Percentiles rank a stretch among this genome's conserved stretches.
Conservation (phyloP, 2,797 vertebrate species). For the Cirrhinus mrigala region DNA sequence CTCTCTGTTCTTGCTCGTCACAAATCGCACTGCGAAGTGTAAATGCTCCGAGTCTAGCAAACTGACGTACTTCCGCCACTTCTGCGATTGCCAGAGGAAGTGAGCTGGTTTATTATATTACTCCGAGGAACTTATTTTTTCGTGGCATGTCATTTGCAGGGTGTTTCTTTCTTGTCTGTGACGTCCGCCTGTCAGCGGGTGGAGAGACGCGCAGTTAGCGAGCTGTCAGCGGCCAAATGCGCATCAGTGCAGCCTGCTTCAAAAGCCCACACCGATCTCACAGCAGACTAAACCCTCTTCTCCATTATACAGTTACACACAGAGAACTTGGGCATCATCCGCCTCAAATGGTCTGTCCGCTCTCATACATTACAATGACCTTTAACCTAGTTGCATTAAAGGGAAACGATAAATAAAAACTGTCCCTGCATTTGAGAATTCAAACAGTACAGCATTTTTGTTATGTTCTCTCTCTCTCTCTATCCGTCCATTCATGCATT, state of each 20-base stretch:
- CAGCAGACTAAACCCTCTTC: background rate
- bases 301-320: background rate
- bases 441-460: too few relatives aligned
- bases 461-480: too few relatives aligned
- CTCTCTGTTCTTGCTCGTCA: slow-evolving; percentile 52
- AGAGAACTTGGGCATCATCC: background rate
- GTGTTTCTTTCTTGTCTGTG: slow-evolving; percentile 59
- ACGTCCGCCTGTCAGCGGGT: slow-evolving; percentile 61
- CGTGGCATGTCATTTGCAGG: slow-evolving; percentile 65
- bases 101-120: slow-evolving; percentile 70
- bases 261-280: slow-evolving; percentile 15
- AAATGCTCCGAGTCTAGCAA: slow-evolving; percentile 74
- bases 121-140: slow-evolving; percentile 59
- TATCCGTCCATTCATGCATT: too few relatives aligned
- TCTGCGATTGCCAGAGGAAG: slow-evolving; percentile 78
- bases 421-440: too few relatives aligned
- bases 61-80: slow-evolving; percentile 87
- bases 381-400: background rate
- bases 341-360: background rate
- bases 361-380: background rate
- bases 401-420: background rate
- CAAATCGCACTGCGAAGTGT: slow-evolving; percentile 68
- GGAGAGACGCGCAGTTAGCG: slow-evolving; percentile 52
- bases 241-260: slow-evolving; percentile 27
- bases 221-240: slow-evolving; percentile 66